phyloP scores from a whole-genome alignment of 2,113 vertebrate genomes.

The Dissostichus mawsoni region DNA sequence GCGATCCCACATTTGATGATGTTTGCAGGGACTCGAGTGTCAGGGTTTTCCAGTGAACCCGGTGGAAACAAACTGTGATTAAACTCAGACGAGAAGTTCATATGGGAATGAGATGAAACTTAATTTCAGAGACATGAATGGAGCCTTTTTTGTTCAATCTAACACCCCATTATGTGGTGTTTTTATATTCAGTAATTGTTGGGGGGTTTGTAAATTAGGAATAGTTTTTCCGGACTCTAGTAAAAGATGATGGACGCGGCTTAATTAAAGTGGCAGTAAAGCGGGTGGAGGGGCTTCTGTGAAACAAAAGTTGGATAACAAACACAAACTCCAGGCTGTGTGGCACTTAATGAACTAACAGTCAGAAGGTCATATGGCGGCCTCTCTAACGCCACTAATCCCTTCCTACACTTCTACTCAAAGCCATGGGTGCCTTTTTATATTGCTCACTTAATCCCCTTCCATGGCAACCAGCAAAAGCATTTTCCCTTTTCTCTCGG shows the following conservation, averaged over 20 bases:
- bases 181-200: not conserved
- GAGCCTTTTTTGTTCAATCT: slow-evolving; percentile 22
- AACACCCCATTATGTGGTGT: slow-evolving; percentile 16
- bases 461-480: slow-evolving; percentile 71
- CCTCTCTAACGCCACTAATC: slow-evolving; percentile 71
- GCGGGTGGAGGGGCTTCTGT: slow-evolving; percentile 31
- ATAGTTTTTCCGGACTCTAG: slow-evolving; percentile 19
- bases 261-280: slow-evolving; percentile 38
- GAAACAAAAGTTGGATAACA: slow-evolving; percentile 47
- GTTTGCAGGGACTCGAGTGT: slow-evolving; percentile 65
- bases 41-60: slow-evolving; percentile 67
- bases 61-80: slow-evolving; percentile 52
- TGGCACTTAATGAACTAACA: slow-evolving; percentile 67
- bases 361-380: slow-evolving; percentile 68
- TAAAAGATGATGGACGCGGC: slow-evolving; percentile 24
- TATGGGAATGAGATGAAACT: slow-evolving; percentile 10
- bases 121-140: not conserved
- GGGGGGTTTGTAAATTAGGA: slow-evolving; percentile 15
- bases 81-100: slow-evolving; percentile 19
- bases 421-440: slow-evolving; percentile 53
- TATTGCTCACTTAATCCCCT: slow-evolving; percentile 71
- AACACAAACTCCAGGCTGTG: slow-evolving; percentile 38
- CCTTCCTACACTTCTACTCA: slow-evolving; percentile 71
- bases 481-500: slow-evolving; percentile 44
- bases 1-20: slow-evolving; percentile 70